phyloP scores from a whole-genome alignment of 2,113 vertebrate species.

The Hemibates koningsi region DNA sequence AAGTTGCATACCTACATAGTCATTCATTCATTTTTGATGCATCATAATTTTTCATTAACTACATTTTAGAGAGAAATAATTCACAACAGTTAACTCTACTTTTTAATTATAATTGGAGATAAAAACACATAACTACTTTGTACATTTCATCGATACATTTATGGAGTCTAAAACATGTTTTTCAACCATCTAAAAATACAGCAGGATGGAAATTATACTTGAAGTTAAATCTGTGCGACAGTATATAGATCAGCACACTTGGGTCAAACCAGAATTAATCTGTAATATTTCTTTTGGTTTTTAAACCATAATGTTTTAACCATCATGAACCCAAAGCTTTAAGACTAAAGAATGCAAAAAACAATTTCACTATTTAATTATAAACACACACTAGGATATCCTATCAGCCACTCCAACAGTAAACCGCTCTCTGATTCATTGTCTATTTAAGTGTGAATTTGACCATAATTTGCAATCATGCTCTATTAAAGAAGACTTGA shows the following conservation, averaged over 20 bases:
- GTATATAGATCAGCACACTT: not conserved
- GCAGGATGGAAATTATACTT: not conserved
- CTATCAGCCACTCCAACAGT: not conserved
- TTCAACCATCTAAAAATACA: not conserved
- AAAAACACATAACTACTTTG: not conserved
- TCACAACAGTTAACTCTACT: not conserved
- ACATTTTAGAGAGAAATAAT: not conserved
- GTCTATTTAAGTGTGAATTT: not conserved
- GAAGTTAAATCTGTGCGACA: not conserved
- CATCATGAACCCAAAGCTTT: not conserved
- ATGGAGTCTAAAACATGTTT: not conserved
- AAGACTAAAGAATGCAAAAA: not conserved
- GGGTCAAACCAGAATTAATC: not conserved
- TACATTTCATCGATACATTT: not conserved
- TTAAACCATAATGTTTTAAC: not conserved
- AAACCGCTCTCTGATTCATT: not conserved
- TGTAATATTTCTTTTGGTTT: not conserved
- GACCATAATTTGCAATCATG: not conserved
- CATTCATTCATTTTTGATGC: not conserved
- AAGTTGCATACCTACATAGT: not conserved
- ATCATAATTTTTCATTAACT: not conserved
- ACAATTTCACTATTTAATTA: not conserved
- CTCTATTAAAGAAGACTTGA: not conserved
- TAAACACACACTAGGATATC: not conserved
- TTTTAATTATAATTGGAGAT: not conserved